Percentiles rank a stretch among this genome's conserved stretches.
Conservation (phyloP, 2,888 invertebrate species). For the Caenorhabditis imperialis region DNA sequence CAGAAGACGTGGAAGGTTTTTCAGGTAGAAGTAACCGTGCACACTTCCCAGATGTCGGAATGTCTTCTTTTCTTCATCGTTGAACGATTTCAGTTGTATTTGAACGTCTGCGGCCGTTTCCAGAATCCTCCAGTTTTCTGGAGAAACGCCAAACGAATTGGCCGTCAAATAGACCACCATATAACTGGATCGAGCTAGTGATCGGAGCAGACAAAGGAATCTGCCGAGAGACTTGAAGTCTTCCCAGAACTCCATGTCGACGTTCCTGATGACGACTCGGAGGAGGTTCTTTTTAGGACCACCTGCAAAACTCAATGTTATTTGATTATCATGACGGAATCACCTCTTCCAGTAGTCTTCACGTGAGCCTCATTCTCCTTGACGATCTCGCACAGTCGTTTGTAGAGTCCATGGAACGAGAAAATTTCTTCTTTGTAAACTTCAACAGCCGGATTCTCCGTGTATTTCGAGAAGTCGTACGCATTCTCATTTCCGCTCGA, state of each 20-base stretch:
- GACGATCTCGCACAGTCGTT: constrained; percentile 25
- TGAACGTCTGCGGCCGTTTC: constrained; percentile 37
- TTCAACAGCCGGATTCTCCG: constrained; percentile 30
- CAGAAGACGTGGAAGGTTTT: constrained; percentile 29
- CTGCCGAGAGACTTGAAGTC: constrained; percentile 32
- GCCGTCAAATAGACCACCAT: constrained; percentile 37
- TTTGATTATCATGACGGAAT: no score
- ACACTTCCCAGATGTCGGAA: constrained; percentile 45
- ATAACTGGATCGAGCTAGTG: constrained; percentile 27
- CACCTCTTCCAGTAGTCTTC: constrained; percentile 23
- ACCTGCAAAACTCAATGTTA: constrained; percentile 17
- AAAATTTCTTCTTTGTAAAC: constrained; percentile 22
- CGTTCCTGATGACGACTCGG: constrained; percentile 39
- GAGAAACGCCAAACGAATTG: constrained; percentile 25
- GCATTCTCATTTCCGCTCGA: constrained; percentile 10
- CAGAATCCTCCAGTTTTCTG: constrained; percentile 14
- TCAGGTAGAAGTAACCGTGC: constrained; percentile 47
- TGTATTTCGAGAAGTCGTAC: constrained; percentile 37
- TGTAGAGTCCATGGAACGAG: constrained; percentile 16
- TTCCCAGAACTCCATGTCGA: constrained; percentile 32
- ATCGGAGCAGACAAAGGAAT: constrained; percentile 30
- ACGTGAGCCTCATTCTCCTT: constrained; percentile 19
- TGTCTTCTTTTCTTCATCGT: constrained; percentile 47
- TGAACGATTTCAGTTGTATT: constrained; percentile 34
- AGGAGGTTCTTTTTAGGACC: constrained; percentile 52